Evolutionary conservation across 2,888 invertebrate species (phyloP), one percentile per base, ranked within the genome.

Genomic region (Acrobeloides nanus): DNA sequence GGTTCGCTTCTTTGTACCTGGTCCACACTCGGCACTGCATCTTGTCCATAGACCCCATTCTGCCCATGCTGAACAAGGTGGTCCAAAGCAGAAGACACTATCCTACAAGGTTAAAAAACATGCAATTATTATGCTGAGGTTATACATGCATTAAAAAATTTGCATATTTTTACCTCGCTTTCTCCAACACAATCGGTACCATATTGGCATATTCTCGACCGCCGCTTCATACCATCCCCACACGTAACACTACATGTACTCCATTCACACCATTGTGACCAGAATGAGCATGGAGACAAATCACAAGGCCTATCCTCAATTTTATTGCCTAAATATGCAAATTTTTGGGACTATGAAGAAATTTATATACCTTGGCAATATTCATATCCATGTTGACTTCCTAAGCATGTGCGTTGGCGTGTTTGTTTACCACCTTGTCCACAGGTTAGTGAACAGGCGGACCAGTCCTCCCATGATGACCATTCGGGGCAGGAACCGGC

Each of bases 141-240:
- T n/a, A n/a, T n/a, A n/a, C n/a, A n/a, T n/a, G n/a, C n/a, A n/a
- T n/a, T n/a, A n/a, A n/a, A n/a, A n/a, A 15, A 29, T 4, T 18
- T 21, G n/a, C 24, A 8, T 10, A 18, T 17, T 1, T 41, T 23
- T 27, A 56, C 60, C 51, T 62, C 65, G 8, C 51, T 53, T 34
- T 61, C 61, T 48, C 66, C 66, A 25, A 46, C 51, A 38, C 66
- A 66, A 43, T 66, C 66, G 18, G 62, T 65, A 53, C 66, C 66
- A 38, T 53, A 61, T 45, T 63, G 64, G 51, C 66, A 66, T 35
- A 62, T 54, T 29, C 66, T 48, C 29, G 43, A 47, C 31, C 66
- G 46, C 33, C 59, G 46, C 56, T 63, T 62, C 37, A 53, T 55
- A 34, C 66, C 66, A 17, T 57, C 55, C 41, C 66, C 66, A 40